A percentile compares a stretch with the other conserved stretches of the same genome.
These are phyloP conservation scores for Muscicapa comitata DNA, from an alignment of 2,797 vertebrate species.

Conservation along the genomic window DNA sequence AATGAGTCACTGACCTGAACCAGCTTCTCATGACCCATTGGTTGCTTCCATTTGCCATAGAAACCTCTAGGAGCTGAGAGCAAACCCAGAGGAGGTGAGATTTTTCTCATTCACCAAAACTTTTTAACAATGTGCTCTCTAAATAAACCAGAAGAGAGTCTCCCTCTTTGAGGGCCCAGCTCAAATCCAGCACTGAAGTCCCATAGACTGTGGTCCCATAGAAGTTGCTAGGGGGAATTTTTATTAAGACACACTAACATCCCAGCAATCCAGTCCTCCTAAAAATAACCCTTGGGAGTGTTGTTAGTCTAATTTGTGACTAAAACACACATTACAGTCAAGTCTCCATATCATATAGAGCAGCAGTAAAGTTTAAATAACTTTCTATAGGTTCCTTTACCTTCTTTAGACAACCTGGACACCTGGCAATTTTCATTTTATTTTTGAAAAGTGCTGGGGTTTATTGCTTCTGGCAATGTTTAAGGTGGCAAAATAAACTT, in stretches of 20 bases:
- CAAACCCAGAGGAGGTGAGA: not conserved
- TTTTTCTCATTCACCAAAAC: not conserved
- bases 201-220: rapidly evolving
- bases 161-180: not conserved
- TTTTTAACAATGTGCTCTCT: not conserved
- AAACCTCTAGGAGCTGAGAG: not conserved
- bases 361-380: not conserved
- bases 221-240: not conserved
- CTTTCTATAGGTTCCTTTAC: not conserved
- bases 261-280: not conserved
- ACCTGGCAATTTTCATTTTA: not conserved
- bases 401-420: not conserved
- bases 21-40: not conserved
- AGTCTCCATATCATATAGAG: not conserved
- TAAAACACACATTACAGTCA: not conserved
- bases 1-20: not conserved
- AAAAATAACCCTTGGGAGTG: not conserved
- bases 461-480: not conserved
- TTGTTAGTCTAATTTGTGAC: not conserved
- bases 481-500: not conserved
- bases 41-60: not conserved
- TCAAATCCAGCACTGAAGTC: not conserved
- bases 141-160: not conserved
- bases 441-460: not conserved
- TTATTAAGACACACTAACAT: not conserved